phyloP scores from a whole-genome alignment of 1,140 invertebrate species.

The Drosophila sp. region DNA sequence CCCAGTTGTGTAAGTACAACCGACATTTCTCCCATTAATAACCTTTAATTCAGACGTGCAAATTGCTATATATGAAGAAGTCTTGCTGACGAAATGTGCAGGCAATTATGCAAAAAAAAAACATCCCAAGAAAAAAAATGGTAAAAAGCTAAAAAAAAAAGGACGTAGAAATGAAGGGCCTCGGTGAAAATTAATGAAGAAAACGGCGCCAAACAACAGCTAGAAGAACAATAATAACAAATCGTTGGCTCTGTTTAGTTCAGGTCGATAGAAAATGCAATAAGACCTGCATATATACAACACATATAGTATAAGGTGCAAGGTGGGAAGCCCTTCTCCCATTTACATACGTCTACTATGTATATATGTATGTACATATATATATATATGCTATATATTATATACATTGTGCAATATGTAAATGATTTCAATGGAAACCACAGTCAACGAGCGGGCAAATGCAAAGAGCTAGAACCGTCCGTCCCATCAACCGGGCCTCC shows the following conservation, averaged over 20 bases:
- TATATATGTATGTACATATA: slow-evolving; percentile 13
- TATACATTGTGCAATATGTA: slow-evolving; percentile 67
- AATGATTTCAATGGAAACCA: slow-evolving; percentile 78
- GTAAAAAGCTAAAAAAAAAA: not conserved
- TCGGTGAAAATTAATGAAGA: slow-evolving; percentile 69
- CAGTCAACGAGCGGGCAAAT: slow-evolving; percentile 25
- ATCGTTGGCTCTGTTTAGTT: slow-evolving; percentile 45
- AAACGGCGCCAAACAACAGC: slow-evolving; percentile 56
- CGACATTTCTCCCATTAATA: slow-evolving; percentile 4
- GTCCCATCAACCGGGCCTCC: slow-evolving; percentile 1
- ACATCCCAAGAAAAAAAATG: not conserved
- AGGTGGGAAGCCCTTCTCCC: slow-evolving; percentile 3
- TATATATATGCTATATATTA: slow-evolving; percentile 9
- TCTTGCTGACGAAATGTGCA: slow-evolving; percentile 47
- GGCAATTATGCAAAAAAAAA: slow-evolving; percentile 61
- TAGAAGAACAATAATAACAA: slow-evolving; percentile 69
- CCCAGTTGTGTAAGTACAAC: slow-evolving; percentile 46
- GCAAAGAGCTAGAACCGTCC: slow-evolving; percentile 3
- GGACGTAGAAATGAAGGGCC: slow-evolving; percentile 26
- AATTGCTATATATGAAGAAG: slow-evolving; percentile 58
- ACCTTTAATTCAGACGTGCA: slow-evolving; percentile 54
- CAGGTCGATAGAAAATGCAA: slow-evolving; percentile 73
- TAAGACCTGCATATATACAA: slow-evolving; percentile 48
- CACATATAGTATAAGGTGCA: not conserved
- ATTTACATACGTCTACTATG: slow-evolving; percentile 16